Evolutionary conservation across 1,140 invertebrate species (phyloP).

Genomic region (Caenorhabditis tropicalis): DNA sequence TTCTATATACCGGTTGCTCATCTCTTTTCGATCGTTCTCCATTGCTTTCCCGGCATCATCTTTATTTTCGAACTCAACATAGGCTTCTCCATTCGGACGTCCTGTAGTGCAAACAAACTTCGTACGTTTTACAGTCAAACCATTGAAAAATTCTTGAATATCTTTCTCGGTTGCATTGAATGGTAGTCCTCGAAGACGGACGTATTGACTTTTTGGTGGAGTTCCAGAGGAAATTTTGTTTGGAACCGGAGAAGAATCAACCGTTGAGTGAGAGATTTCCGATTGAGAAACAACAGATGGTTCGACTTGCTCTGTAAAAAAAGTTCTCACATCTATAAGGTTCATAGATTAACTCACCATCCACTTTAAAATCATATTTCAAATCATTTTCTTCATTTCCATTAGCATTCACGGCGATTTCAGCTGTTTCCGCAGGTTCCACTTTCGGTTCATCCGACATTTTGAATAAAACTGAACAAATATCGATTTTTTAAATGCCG

Average conservation of each 20-base stretch:
- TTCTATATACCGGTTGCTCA: constrained; percentile 18
- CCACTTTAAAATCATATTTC: background rate
- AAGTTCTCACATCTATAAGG: no score
- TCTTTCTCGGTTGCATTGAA: constrained; percentile 31
- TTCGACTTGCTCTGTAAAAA: no score
- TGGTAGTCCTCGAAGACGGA: background rate
- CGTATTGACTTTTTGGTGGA: background rate
- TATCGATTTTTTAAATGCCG: background rate
- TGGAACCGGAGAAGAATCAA: background rate
- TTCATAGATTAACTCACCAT: no score
- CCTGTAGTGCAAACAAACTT: constrained; percentile 23
- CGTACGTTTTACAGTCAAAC: background rate
- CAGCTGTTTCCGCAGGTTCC: background rate
- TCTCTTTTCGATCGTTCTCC: constrained; percentile 7
- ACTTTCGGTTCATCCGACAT: constrained; percentile 3
- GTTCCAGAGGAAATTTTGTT: constrained; percentile 2
- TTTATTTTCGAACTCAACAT: background rate
- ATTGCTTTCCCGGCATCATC: constrained; percentile 11
- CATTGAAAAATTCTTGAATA: constrained; percentile 17
- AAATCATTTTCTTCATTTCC: background rate
- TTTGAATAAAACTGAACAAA: background rate
- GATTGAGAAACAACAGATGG: background rate
- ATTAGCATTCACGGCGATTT: background rate
- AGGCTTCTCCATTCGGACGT: constrained; percentile 14
- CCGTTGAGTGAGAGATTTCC: no score